A percentile compares a stretch with the other conserved stretches of the same genome.
Conservation (phyloP, 1,140 invertebrate species). For the Drosophila kikkawai region DNA sequence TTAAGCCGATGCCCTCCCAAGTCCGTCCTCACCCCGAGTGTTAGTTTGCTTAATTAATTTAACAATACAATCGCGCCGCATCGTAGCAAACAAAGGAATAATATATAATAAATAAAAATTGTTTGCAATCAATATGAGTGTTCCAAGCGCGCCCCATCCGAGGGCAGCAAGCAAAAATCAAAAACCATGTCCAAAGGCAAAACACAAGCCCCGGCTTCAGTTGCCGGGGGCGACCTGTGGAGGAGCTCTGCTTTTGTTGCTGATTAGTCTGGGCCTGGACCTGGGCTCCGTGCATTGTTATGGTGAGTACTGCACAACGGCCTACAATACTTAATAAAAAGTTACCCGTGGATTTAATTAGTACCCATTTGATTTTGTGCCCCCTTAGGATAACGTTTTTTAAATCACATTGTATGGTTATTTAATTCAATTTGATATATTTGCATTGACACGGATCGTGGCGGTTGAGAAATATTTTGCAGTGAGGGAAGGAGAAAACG, state of each 20-base stretch:
- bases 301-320: constrained; percentile 61
- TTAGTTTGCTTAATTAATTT: constrained; percentile 75
- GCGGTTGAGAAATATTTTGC: neutral
- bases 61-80: constrained; percentile 56
- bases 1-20: constrained; percentile 48
- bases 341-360: constrained; percentile 13
- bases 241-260: constrained; percentile 54
- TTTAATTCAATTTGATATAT: constrained; percentile 70
- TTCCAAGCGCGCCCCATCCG: constrained; percentile 70
- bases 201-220: constrained; percentile 23
- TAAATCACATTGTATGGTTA: constrained; percentile 25
- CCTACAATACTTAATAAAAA: constrained; percentile 16
- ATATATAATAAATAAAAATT: constrained; percentile 44
- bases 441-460: constrained; percentile 42
- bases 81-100: constrained; percentile 55
- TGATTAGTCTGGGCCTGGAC: constrained; percentile 70
- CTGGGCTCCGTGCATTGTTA: constrained; percentile 73
- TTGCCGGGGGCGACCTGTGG: constrained; percentile 31
- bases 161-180: constrained; percentile 56
- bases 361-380: constrained; percentile 4
- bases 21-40: constrained; percentile 38
- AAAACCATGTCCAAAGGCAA: constrained; percentile 35
- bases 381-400: constrained; percentile 1
- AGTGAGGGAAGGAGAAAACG: constrained; percentile 1
- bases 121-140: constrained; percentile 75